These are phyloP conservation scores for Graptemys geographica DNA, from an alignment of 2,797 vertebrate species.

Conservation along the genomic window DNA sequence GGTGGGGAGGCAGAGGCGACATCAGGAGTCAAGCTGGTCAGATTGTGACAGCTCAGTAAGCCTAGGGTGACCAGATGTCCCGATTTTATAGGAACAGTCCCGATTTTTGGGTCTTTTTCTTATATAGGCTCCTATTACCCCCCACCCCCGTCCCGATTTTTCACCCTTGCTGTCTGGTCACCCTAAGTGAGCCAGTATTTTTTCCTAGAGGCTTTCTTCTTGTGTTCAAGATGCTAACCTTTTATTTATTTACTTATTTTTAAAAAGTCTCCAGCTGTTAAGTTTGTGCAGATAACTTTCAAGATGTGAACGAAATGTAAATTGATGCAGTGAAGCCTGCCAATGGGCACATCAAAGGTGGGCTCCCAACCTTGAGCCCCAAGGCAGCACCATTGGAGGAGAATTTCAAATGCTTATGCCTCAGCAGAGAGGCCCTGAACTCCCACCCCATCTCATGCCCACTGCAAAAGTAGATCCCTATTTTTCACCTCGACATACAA, in stretches of 20 bases:
- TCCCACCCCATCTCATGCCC: background rate
- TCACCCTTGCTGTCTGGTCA: no score
- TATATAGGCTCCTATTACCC: no score
- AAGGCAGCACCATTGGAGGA: background rate
- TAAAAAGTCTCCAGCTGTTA: slow-evolving; percentile 23
- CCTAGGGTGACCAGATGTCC: no score
- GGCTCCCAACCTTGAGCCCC: background rate
- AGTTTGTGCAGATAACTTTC: slow-evolving; percentile 10
- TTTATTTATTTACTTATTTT: slow-evolving; percentile 32
- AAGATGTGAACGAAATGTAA: background rate
- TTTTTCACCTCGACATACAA: background rate
- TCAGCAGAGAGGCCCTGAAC: rapidly evolving
- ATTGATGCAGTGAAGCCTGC: slow-evolving; percentile 22
- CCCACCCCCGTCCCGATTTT: no score
- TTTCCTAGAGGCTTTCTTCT: background rate
- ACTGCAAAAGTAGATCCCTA: background rate
- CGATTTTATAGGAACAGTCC: no score
- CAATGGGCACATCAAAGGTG: background rate
- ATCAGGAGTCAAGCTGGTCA: rapidly evolving
- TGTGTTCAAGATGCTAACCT: background rate
- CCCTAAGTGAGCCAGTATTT: rapidly evolving
- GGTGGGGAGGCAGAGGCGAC: background rate
- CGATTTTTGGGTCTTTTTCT: no score
- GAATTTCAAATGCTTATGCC: background rate
- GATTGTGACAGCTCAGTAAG: background rate